These are phyloP conservation scores for Strigamia crassipes DNA, from an alignment of 2,888 invertebrate species.

Conservation along the genomic window DNA sequence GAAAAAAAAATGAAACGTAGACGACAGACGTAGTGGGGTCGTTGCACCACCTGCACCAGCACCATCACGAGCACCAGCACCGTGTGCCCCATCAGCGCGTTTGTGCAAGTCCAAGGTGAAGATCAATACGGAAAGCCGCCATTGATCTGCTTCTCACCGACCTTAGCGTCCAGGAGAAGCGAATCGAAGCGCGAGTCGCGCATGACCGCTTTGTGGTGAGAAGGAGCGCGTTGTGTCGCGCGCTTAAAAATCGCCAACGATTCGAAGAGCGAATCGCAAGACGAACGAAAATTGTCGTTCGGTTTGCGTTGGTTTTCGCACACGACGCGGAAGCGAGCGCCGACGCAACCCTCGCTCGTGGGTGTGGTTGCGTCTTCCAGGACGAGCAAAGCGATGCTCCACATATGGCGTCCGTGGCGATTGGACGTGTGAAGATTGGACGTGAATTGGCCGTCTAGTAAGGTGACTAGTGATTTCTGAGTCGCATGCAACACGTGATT, in stretches of 20 bases:
- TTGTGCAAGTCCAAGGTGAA: background rate
- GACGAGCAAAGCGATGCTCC: background rate
- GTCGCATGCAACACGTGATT: background rate
- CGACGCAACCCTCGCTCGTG: background rate
- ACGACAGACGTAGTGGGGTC: background rate
- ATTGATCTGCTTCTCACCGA: background rate
- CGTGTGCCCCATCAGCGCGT: background rate
- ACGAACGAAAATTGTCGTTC: too few relatives aligned
- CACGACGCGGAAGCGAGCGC: background rate
- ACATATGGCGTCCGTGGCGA: background rate
- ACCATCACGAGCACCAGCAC: background rate
- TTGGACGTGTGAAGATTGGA: background rate
- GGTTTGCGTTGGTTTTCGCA: background rate
- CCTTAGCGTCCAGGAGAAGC: background rate
- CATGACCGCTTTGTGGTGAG: too few relatives aligned
- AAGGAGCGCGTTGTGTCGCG: background rate
- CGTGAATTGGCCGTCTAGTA: background rate
- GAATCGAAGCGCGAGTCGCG: background rate
- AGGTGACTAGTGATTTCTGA: background rate
- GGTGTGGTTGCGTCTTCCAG: background rate
- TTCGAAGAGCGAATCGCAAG: too few relatives aligned
- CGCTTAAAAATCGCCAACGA: too few relatives aligned
- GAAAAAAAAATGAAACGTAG: background rate
- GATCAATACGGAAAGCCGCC: background rate
- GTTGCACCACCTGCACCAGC: background rate